phyloP scores from a whole-genome alignment of 2,113 vertebrate genomes.

The Pelmatolapia mariae region DNA sequence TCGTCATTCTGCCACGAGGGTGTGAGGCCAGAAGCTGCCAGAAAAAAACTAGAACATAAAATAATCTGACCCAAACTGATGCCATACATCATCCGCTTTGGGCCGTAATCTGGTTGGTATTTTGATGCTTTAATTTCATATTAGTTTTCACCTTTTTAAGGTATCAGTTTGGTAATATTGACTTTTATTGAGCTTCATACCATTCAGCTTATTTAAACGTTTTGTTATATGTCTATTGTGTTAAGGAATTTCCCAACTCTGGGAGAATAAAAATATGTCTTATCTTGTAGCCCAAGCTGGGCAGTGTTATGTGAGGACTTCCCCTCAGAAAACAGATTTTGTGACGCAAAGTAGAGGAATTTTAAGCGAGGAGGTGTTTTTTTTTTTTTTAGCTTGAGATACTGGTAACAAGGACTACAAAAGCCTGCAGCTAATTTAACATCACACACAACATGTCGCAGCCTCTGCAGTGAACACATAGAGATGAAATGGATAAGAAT shows the following conservation, averaged over 20 bases:
- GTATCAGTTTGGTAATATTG: not conserved
- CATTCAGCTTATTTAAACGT: not conserved
- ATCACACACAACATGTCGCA: not conserved
- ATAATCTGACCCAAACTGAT: not conserved
- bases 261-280: not conserved
- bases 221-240: not conserved
- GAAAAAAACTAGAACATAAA: not conserved
- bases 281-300: not conserved
- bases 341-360: not conserved
- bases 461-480: not conserved
- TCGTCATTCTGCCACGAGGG: not conserved
- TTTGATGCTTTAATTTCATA: not conserved
- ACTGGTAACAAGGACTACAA: not conserved
- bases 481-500: not conserved
- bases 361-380: not conserved
- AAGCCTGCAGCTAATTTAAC: not conserved
- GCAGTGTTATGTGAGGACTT: not conserved
- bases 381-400: not conserved
- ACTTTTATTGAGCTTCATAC: not conserved
- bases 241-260: not conserved
- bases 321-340: not conserved
- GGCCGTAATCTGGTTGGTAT: not conserved
- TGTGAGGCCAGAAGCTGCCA: not conserved
- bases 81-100: not conserved
- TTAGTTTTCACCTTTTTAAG: not conserved